phyloP scores from a whole-genome alignment of 2,888 invertebrate genomes.

The Chymomyza caudatula region DNA sequence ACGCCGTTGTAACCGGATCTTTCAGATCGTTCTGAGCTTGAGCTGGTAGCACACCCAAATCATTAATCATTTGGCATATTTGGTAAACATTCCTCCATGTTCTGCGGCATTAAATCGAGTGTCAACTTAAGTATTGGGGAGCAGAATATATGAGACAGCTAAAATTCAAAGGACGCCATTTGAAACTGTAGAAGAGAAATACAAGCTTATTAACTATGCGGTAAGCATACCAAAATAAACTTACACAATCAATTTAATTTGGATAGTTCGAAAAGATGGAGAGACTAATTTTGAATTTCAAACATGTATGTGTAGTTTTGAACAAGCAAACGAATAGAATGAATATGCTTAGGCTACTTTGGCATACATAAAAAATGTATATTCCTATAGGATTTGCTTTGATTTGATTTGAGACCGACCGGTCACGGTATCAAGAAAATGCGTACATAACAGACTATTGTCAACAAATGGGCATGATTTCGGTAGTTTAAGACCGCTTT shows the following conservation, averaged over 20 bases:
- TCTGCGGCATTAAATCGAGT: background rate
- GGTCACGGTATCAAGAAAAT: too few species aligned
- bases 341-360: background rate
- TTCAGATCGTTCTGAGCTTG: conserved; percentile 84
- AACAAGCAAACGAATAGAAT: background rate
- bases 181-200: background rate
- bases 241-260: too few species aligned
- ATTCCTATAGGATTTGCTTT: too few species aligned
- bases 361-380: background rate
- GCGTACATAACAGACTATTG: too few species aligned
- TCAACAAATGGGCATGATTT: too few species aligned
- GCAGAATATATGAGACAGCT: background rate
- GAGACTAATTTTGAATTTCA: too few species aligned
- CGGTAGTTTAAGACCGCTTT: too few species aligned
- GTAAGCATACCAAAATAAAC: too few species aligned
- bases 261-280: too few species aligned
- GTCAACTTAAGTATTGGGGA: background rate
- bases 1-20: conserved; percentile 84
- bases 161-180: background rate
- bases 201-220: too few species aligned
- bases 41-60: conserved; percentile 84
- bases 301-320: too few species aligned
- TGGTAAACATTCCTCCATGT: background rate
- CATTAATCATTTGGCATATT: conserved; percentile 81
- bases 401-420: too few species aligned